Evolutionary conservation across 2,113 vertebrate genomes (phyloP).

Genomic region (Mirounga angustirostris): DNA sequence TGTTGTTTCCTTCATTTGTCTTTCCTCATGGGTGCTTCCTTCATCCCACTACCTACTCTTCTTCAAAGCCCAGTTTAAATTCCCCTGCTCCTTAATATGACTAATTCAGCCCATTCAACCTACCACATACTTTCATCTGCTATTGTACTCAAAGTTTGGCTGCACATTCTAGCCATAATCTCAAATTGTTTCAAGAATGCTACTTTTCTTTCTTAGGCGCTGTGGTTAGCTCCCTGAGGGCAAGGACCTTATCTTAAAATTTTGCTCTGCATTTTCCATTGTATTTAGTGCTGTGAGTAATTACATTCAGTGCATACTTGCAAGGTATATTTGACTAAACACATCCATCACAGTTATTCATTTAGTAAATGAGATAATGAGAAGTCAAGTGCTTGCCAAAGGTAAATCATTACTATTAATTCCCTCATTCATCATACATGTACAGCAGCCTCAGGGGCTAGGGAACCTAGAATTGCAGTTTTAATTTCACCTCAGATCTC

Average conservation of each 20-base stretch:
- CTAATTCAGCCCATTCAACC: neutral
- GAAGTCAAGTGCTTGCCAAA: conserved; percentile 57
- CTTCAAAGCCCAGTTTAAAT: conserved; percentile 12
- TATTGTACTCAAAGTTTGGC: neutral
- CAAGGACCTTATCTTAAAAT: conserved; percentile 36
- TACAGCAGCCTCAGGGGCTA: conserved; percentile 36
- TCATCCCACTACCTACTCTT: neutral
- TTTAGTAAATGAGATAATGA: conserved; percentile 69
- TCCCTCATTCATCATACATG: conserved; percentile 56
- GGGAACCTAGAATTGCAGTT: neutral
- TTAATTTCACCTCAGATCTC: neutral
- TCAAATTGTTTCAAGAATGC: neutral
- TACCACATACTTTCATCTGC: neutral
- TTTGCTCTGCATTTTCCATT: neutral
- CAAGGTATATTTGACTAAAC: conserved; percentile 50
- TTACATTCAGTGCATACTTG: conserved; percentile 13
- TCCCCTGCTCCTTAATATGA: neutral
- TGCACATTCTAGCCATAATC: neutral
- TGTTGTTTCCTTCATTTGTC: neutral
- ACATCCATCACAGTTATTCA: conserved; percentile 59
- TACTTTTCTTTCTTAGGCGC: neutral
- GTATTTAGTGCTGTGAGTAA: conserved; percentile 5
- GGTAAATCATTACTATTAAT: conserved; percentile 74
- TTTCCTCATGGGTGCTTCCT: neutral
- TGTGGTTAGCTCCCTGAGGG: neutral